Percentiles rank a stretch among this genome's conserved stretches.
Evolutionary conservation across 2,113 vertebrate species (phyloP).

Genomic region (Scortum barcoo): DNA sequence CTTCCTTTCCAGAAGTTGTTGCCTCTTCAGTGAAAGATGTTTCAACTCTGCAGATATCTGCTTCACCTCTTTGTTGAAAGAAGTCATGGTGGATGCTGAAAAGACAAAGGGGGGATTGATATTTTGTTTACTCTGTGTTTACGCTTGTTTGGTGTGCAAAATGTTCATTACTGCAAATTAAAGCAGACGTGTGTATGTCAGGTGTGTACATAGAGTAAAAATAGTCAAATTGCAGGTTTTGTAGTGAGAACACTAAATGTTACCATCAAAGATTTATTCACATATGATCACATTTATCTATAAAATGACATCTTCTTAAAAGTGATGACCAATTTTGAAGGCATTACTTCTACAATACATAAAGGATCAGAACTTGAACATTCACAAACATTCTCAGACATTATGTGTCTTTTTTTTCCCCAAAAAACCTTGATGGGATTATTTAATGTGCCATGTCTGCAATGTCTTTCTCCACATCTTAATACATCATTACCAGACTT

Average conservation of each 20-base stretch:
- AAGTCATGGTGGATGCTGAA: constrained; percentile 61
- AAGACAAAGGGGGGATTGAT: not conserved
- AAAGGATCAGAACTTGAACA: not conserved
- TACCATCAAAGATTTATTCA: not conserved
- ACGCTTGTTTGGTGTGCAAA: not conserved
- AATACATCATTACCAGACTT: not conserved
- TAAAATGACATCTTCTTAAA: not conserved
- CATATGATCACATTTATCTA: not conserved
- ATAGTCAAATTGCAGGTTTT: not conserved
- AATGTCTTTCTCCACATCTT: not conserved
- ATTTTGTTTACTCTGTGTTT: not conserved
- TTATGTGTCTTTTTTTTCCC: not conserved
- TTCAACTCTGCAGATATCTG: constrained; percentile 50
- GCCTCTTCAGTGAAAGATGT: constrained; percentile 40
- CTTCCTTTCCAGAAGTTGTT: constrained; percentile 66
- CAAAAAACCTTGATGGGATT: not conserved
- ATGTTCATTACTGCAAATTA: not conserved
- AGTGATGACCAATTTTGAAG: not conserved
- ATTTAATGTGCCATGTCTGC: not conserved
- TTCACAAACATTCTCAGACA: not conserved
- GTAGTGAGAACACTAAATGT: not conserved
- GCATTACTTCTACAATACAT: not conserved
- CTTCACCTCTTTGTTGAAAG: not conserved
- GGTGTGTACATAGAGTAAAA: not conserved
- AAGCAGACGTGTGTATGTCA: no score